These are phyloP conservation scores for Oligia strigilis DNA, from an alignment of 2,888 invertebrate species.

Conservation along the genomic window DNA sequence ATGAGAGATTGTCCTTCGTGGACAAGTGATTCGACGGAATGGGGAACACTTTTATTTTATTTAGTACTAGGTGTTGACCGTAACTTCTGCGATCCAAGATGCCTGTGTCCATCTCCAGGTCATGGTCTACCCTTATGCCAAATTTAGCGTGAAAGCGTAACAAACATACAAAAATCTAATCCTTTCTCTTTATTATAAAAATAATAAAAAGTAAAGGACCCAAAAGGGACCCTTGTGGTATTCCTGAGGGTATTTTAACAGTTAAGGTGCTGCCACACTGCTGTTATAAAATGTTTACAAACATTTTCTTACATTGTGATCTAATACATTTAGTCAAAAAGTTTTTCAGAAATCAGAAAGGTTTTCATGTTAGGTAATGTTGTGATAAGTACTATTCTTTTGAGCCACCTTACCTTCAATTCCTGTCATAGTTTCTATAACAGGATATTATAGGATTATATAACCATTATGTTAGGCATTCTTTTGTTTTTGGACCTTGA, in stretches of 20 bases:
- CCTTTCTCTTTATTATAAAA: background rate
- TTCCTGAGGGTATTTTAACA: too few relatives aligned
- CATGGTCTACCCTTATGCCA: background rate
- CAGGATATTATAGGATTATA: constrained; percentile 67
- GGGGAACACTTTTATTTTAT: background rate
- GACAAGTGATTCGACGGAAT: background rate
- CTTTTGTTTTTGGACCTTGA: constrained; percentile 51
- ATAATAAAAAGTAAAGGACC: too few relatives aligned
- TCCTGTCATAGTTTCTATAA: constrained; percentile 56
- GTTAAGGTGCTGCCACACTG: too few relatives aligned
- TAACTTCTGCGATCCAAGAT: background rate
- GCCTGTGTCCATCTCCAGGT: background rate
- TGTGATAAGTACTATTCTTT: background rate
- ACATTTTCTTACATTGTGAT: too few relatives aligned
- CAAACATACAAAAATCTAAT: background rate
- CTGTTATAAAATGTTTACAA: too few relatives aligned
- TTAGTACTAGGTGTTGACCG: background rate
- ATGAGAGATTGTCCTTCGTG: background rate
- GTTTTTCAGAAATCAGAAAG: too few relatives aligned
- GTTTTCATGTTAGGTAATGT: too few relatives aligned
- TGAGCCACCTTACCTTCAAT: background rate
- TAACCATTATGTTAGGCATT: constrained; percentile 38
- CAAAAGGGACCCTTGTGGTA: too few relatives aligned
- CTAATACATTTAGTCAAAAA: too few relatives aligned
- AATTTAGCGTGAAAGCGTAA: background rate